Percentiles rank a stretch among this genome's conserved stretches.
Conservation (phyloP, 2,113 vertebrate genomes). For the Oreochromis niloticus region DNA sequence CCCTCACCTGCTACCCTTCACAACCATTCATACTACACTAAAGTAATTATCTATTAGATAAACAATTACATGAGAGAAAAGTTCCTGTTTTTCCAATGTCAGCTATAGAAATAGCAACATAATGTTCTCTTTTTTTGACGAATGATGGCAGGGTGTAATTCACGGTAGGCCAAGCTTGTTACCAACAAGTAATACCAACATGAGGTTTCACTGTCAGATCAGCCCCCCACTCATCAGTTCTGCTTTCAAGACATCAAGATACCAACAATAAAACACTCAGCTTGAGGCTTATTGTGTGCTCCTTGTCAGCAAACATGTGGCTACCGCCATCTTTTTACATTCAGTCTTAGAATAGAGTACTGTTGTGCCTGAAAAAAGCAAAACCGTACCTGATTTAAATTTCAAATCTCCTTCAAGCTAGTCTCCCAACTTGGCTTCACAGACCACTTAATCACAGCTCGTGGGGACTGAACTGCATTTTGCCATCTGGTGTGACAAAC, state of each 20-base stretch:
- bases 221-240: not conserved
- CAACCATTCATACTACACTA: not conserved
- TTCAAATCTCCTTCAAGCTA: not conserved
- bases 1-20: not conserved
- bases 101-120: not conserved
- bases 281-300: not conserved
- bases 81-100: not conserved
- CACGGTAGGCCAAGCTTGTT: not conserved
- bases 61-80: not conserved
- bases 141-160: not conserved
- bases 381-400: not conserved
- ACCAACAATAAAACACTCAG: not conserved
- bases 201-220: not conserved
- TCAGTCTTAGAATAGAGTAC: not conserved
- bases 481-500: not conserved
- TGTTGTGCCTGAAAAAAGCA: not conserved
- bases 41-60: not conserved
- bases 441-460: not conserved
- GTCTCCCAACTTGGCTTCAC: not conserved
- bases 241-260: not conserved
- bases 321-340: not conserved
- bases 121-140: not conserved
- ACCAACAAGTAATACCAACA: not conserved
- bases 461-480: not conserved
- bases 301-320: not conserved